phyloP scores from a whole-genome alignment of 2,888 invertebrate species.

The Chloromyia formosa region DNA sequence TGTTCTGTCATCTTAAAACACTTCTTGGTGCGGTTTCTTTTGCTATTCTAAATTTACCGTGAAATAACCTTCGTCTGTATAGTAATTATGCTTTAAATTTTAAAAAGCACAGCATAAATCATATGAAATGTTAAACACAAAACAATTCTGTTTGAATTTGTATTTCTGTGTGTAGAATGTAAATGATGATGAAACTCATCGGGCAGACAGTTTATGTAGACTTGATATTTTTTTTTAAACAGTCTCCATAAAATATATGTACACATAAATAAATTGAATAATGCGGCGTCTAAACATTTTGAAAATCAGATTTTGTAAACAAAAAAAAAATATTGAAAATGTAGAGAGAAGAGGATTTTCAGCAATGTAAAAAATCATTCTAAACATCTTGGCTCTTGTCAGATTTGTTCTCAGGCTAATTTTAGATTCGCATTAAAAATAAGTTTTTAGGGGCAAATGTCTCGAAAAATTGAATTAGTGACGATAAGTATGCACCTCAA shows the following conservation, averaged over 20 bases:
- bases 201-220: no score
- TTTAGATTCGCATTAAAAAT: slow-evolving; percentile 15
- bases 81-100: not conserved
- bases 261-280: no score
- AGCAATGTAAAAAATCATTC: not conserved
- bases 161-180: no score
- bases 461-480: not conserved
- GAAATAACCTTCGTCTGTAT: slow-evolving; percentile 7
- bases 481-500: no score
- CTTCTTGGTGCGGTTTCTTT: not conserved
- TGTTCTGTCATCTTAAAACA: not conserved
- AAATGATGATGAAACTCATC: no score
- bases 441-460: not conserved
- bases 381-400: not conserved
- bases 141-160: not conserved
- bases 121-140: not conserved
- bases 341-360: no score
- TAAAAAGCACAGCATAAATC: not conserved
- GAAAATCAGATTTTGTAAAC: no score
- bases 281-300: no score
- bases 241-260: no score
- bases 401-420: not conserved
- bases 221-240: no score
- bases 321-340: no score
- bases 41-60: slow-evolving; percentile 3